A percentile compares a stretch with the other conserved stretches of the same genome.
These are phyloP conservation scores for Phalacrocorax aristotelis DNA, from an alignment of 2,113 vertebrate species.

Conservation along the genomic window DNA sequence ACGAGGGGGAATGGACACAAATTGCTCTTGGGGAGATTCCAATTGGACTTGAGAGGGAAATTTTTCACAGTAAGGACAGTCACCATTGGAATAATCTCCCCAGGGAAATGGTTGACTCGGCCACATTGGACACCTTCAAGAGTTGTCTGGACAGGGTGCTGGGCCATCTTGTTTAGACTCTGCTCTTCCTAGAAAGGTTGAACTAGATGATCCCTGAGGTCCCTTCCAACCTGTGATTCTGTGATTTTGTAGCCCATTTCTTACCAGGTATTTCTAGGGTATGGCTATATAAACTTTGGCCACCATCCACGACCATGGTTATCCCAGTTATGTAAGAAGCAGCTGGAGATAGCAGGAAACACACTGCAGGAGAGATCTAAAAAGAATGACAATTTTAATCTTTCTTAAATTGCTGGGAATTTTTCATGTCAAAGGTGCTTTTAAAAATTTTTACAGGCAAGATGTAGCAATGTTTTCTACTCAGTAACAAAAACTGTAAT, in stretches of 20 bases:
- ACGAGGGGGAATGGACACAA: no score
- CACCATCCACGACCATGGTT: conserved; percentile 85
- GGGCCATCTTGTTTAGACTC: no score
- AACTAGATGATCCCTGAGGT: no score
- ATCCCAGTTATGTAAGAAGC: conserved; percentile 90
- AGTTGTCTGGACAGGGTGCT: no score
- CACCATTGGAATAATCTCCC: no score
- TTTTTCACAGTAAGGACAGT: no score
- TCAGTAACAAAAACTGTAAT: neutral
- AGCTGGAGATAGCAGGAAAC: conserved; percentile 90
- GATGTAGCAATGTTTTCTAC: neutral
- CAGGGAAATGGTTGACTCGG: no score
- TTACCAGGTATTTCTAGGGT: conserved; percentile 80
- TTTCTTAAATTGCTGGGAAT: neutral
- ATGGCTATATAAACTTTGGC: conserved; percentile 77
- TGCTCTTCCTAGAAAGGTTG: no score
- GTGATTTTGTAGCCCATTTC: neutral
- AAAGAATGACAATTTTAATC: neutral
- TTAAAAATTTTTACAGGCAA: neutral
- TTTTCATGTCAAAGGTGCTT: neutral
- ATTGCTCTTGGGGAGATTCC: no score
- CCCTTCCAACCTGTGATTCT: no score
- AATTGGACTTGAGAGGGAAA: no score
- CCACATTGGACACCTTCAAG: no score
- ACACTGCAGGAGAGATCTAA: conserved; percentile 87